Evolutionary conservation across 2,888 invertebrate species (phyloP).

Genomic region (Bibio marci): DNA sequence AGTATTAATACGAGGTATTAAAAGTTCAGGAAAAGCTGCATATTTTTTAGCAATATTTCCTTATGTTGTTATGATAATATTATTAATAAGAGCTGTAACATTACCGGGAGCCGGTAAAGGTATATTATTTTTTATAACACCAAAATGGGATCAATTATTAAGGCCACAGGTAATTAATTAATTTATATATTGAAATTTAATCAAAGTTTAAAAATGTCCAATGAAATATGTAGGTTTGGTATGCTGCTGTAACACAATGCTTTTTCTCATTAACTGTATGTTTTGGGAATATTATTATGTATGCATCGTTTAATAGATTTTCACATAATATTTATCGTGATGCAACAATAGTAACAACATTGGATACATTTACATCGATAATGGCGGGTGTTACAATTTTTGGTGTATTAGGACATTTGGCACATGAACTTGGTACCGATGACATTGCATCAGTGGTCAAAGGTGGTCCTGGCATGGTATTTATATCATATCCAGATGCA

Average conservation of each 20-base stretch:
- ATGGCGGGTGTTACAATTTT: constrained; percentile 71
- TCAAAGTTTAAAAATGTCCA: background rate
- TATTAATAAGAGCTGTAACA: constrained; percentile 40
- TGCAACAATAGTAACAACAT: constrained; percentile 59
- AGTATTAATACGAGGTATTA: constrained; percentile 36
- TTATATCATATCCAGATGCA: constrained; percentile 50
- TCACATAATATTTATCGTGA: constrained; percentile 31
- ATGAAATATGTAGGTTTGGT: constrained; percentile 54
- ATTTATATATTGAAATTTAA: background rate
- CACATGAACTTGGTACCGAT: constrained; percentile 39
- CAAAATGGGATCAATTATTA: constrained; percentile 38
- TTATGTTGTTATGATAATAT: constrained; percentile 38
- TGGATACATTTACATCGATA: constrained; percentile 69
- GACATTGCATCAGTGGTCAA: constrained; percentile 49
- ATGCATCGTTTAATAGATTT: constrained; percentile 50
- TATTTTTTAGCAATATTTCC: constrained; percentile 57
- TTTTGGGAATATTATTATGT: constrained; percentile 61
- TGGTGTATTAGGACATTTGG: constrained; percentile 66
- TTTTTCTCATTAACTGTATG: constrained; percentile 66
- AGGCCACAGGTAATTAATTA: constrained; percentile 17
- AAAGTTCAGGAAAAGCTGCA: constrained; percentile 43
- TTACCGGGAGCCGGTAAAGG: constrained; percentile 43
- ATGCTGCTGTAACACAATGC: constrained; percentile 59
- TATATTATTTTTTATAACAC: constrained; percentile 44
- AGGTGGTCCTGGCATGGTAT: constrained; percentile 60